Conservation (phyloP, 2,797 vertebrate genomes). For the Aeoliscus strigatus region DNA sequence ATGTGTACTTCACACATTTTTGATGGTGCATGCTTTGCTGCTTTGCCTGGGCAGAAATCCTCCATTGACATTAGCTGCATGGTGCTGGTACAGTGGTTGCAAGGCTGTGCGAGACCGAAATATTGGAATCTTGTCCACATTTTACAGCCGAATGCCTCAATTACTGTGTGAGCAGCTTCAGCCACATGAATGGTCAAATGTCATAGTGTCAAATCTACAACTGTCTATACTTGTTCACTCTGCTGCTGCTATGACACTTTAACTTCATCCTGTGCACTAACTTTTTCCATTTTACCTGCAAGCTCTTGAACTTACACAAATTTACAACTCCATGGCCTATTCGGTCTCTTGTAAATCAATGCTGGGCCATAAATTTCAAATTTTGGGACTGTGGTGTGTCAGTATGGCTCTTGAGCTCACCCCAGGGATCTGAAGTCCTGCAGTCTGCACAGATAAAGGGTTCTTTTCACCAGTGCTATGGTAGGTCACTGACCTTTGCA, state of each 20-base stretch:
- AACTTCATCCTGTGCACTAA: conserved; percentile 5
- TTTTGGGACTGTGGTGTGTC: conserved; percentile 23
- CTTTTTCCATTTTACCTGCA: conserved; percentile 7
- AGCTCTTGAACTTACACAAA: conserved; percentile 3
- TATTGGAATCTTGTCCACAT: conserved; percentile 38
- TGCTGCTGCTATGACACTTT: conserved; percentile 10
- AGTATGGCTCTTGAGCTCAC: conserved; percentile 33
- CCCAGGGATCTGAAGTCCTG: conserved; percentile 36
- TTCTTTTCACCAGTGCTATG: conserved; percentile 42
- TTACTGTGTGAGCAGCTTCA: conserved; percentile 16
- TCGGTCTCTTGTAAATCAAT: conserved; percentile 21
- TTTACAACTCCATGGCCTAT: conserved; percentile 14
- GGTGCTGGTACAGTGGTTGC: conserved; percentile 12
- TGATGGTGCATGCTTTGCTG: conserved; percentile 39
- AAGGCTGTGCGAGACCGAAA: conserved; percentile 24
- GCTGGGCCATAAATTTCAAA: conserved; percentile 30
- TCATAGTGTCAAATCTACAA: conserved; percentile 21
- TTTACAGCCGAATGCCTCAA: conserved; percentile 27
- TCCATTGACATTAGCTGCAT: conserved; percentile 61
- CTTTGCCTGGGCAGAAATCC: conserved; percentile 39
- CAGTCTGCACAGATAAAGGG: conserved; percentile 36
- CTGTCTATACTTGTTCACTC: conserved; percentile 12
- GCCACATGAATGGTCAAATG: conserved; percentile 15
- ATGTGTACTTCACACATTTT: conserved; percentile 27
- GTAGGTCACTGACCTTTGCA: conserved; percentile 26